These are phyloP conservation scores for Cyprinodon variegatus DNA, from an alignment of 2,113 vertebrate genomes.

Conservation along the genomic window DNA sequence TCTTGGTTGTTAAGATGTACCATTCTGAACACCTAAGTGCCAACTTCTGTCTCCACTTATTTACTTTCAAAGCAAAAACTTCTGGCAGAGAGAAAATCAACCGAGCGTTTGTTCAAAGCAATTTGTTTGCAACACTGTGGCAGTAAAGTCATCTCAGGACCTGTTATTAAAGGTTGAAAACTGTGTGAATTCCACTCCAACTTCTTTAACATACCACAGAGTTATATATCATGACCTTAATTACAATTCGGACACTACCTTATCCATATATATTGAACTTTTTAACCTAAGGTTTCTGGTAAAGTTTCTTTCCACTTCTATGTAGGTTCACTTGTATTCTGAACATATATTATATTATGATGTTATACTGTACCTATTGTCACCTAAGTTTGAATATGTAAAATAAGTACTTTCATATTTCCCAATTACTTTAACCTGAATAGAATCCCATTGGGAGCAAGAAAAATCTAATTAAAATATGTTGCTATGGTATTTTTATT, in stretches of 20 bases:
- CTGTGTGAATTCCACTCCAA: background rate
- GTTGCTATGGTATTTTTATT: too few species aligned
- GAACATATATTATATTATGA: background rate
- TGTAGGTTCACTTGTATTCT: background rate
- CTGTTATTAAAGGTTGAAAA: background rate
- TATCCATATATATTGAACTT: background rate
- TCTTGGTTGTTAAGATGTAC: constrained; percentile 55
- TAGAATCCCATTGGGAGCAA: too few species aligned
- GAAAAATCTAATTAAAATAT: too few species aligned
- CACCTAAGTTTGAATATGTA: background rate
- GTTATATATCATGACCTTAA: background rate
- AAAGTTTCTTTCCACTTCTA: background rate
- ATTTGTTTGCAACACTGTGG: constrained; percentile 7
- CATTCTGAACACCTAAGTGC: constrained; percentile 49
- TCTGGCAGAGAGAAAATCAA: constrained; percentile 13
- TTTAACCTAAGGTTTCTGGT: background rate
- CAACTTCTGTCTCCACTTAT: constrained; percentile 15
- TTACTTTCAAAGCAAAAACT: constrained; percentile 2
- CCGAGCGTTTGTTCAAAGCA: background rate
- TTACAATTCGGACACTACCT: background rate
- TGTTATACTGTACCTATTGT: background rate
- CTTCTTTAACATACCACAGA: background rate
- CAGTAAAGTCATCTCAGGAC: background rate
- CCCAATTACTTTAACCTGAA: too few species aligned
- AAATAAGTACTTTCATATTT: background rate